Base-by-base conservation (phyloP, 2,888 invertebrate genomes). In the Dinocampus coccinellae region DNA sequence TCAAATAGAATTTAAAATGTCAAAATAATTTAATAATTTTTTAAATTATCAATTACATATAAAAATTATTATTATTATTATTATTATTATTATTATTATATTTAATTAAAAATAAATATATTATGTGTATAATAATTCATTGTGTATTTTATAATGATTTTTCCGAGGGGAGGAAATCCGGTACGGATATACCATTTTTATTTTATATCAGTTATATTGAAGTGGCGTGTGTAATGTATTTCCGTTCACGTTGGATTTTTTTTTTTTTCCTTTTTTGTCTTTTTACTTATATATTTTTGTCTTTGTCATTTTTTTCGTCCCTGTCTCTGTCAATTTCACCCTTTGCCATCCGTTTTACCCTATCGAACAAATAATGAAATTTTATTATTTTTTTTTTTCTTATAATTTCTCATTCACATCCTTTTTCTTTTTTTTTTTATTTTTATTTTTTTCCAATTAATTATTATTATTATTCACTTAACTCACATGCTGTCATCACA, bases 81-180 rank as follows among this genome's bases (percentile, higher is more conserved):
- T n/a, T n/a, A n/a, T n/a, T n/a, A n/a, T n/a, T n/a, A n/a, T n/a
- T n/a, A n/a, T n/a, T n/a, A n/a, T n/a, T n/a, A n/a, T n/a, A n/a
- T n/a, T n/a, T n/a, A n/a, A n/a, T n/a, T n/a, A n/a, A n/a, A n/a
- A 29, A 7, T 4, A 16, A 58, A 58, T 16, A 47, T 13, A 29
- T 33, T 26, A 52, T 29, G 26, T 63, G 47, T 47, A 63, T 63
- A 63, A 47, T 63, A 47, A 47, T 16, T 7, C 16, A 4, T 0
- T 36, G 10, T 36, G 10, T 9, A 36, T 9, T 47, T 29, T 24
- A 20, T 61, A 36, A 42, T 9, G 47, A 63, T 42, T 47, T 63
- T 63, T 81, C 80, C 77, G 80, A 74, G 77, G 81, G 79, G 80
- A 84, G 84, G 84, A 85, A 84, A 84, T 85, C 85, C 84, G 84